phyloP scores from a whole-genome alignment of 2,797 vertebrate genomes.

The Fistularia tabacaria region DNA sequence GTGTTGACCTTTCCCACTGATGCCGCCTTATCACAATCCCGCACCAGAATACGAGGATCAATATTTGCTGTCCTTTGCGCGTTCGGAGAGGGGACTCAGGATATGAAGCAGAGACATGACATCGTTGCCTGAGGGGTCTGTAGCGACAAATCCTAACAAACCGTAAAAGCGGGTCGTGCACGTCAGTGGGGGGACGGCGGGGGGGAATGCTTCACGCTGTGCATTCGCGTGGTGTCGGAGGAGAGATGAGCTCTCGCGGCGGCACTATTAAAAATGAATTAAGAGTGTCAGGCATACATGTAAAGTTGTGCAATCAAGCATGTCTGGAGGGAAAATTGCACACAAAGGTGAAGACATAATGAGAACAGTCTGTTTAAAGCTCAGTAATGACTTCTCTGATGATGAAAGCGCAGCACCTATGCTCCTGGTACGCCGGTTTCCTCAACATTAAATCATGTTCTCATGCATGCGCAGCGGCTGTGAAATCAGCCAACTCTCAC shows the following conservation, averaged over 20 bases:
- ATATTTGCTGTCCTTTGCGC: conserved; percentile 67
- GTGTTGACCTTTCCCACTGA: conserved; percentile 32
- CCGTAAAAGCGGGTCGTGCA: conserved; percentile 21
- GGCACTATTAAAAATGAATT: conserved; percentile 32
- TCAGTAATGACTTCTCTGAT: neutral
- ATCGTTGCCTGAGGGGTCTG: conserved; percentile 26
- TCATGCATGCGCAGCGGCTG: too few relatives aligned
- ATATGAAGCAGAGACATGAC: conserved; percentile 55
- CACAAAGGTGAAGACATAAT: conserved; percentile 3
- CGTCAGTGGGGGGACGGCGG: conserved; percentile 28
- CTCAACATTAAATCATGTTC: neutral
- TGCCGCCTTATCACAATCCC: conserved; percentile 22
- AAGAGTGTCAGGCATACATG: conserved; percentile 13
- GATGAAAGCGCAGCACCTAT: neutral
- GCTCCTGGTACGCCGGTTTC: conserved; percentile 1
- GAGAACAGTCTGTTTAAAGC: conserved; percentile 12
- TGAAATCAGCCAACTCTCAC: too few relatives aligned
- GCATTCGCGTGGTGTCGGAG: conserved; percentile 10
- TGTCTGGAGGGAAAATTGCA: conserved; percentile 5
- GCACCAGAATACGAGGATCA: conserved; percentile 45
- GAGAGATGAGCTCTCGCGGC: conserved; percentile 22
- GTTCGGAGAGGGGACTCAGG: conserved; percentile 49
- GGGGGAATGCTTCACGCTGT: conserved; percentile 23
- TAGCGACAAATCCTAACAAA: conserved; percentile 41
- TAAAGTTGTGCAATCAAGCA: neutral